Evolutionary conservation across 2,113 vertebrate species (phyloP), one percentile per base, ranked within the genome.

Genomic region (Trinectes maculatus): DNA sequence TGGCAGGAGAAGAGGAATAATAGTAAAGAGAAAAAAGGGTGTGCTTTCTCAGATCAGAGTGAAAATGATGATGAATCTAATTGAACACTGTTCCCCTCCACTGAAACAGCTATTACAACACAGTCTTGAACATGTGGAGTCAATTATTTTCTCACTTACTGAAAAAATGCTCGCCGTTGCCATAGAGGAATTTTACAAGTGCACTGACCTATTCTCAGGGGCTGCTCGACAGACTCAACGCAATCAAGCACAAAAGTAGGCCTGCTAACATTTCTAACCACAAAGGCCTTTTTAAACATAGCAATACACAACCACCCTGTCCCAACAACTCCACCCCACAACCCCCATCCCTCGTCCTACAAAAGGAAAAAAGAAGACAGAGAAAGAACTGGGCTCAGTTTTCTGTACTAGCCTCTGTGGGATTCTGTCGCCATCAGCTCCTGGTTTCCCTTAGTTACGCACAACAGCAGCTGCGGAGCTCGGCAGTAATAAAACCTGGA

Each of bases 391-490:
- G 66, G 69, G 64, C 84, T 90, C 81, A 53, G 58, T 84, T 89
- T 87, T 75, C 74, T 78, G 43, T 48, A 40, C 61, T 62, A 79
- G 85, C 85, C 85, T 87, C 85, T 40, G 89, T 70, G 90, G 90
- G 93, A 94, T 88, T 85, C 87, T 84, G 79, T 49, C 44, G 78
- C 91, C 91, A 91, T 91, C 93, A 90, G 92, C 89, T 91, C 85
- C 89, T 79, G 86, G 93, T 93, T 93, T 93, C 93, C 95, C 91
- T 91, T 90, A 92, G 94, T 93, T 93, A 95, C 93, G 93, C 93
- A 91, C 90, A 90, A 94, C 93, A 94, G 95, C 97, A 96, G 96
- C 96, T 96, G 95, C 85, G 80, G 63, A 76, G 89, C 94, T 94
- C 87, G 77, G 85, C 48, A 82, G 92, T 93, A 95, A 96, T 98